A percentile compares a stretch with the other conserved stretches of the same genome.
These are phyloP conservation scores for Betta splendens DNA, from an alignment of 2,797 vertebrate genomes.

Conservation along the genomic window DNA sequence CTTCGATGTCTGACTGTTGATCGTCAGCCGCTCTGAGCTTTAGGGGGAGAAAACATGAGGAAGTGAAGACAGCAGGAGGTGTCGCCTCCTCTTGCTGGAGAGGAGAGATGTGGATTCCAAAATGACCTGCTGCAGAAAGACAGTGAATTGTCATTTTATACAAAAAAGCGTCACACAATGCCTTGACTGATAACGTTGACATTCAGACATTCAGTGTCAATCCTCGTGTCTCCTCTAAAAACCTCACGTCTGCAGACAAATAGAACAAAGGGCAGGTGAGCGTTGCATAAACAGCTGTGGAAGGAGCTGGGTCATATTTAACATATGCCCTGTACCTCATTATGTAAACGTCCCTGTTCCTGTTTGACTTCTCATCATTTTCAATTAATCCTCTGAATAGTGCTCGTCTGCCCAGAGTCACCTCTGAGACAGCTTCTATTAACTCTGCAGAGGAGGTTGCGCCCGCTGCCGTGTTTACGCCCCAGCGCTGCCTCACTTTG, in stretches of 20 bases:
- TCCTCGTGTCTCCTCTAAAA: too few relatives aligned
- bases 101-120: too few relatives aligned
- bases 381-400: constrained; percentile 34
- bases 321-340: constrained; percentile 21
- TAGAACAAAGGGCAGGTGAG: constrained; percentile 14
- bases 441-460: constrained; percentile 34
- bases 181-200: too few relatives aligned
- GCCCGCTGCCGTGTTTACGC: constrained; percentile 24
- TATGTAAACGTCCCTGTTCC: constrained; percentile 26
- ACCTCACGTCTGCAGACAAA: too few relatives aligned
- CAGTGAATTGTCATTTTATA: too few relatives aligned
- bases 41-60: constrained; percentile 40
- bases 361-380: constrained; percentile 50
- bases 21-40: constrained; percentile 43
- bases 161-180: too few relatives aligned
- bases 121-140: too few relatives aligned
- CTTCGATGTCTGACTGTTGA: constrained; percentile 33
- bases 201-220: too few relatives aligned
- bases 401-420: constrained; percentile 31
- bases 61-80: constrained; percentile 23
- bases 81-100: too few relatives aligned
- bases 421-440: constrained; percentile 36
- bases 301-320: constrained; percentile 24
- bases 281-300: constrained; percentile 21
- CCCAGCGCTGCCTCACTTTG: constrained; percentile 11